phyloP scores from a whole-genome alignment of 2,888 invertebrate genomes.

The Volucella bombylans region DNA sequence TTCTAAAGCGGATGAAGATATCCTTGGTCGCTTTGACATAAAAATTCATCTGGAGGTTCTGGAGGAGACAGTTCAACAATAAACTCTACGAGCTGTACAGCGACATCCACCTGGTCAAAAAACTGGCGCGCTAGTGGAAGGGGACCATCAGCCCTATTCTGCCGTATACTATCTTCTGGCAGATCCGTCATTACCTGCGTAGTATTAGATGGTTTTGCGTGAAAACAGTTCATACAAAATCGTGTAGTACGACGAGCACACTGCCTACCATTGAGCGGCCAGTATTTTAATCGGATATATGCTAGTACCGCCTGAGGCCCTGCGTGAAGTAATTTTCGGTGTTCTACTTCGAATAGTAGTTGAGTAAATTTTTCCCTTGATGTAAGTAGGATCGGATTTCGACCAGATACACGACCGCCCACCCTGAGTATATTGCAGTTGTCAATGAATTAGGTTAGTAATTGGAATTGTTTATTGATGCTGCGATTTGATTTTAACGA shows the following conservation, averaged over 20 bases:
- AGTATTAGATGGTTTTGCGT: neutral
- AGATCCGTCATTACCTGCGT: conserved; percentile 11
- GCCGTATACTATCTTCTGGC: conserved; percentile 5
- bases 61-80: too few relatives aligned
- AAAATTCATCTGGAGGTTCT: too few relatives aligned
- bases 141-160: conserved; percentile 14
- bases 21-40: too few relatives aligned
- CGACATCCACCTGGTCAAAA: too few relatives aligned
- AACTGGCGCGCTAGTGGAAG: too few relatives aligned
- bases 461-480: neutral
- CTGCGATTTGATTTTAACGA: neutral
- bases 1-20: too few relatives aligned
- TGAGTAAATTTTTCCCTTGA: neutral
- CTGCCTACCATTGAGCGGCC: too few relatives aligned
- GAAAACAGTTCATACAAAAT: too few relatives aligned
- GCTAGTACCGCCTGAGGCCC: neutral
- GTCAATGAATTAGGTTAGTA: neutral
- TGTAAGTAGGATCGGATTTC: neutral
- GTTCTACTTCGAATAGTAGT: neutral
- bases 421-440: neutral
- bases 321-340: neutral
- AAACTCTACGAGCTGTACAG: too few relatives aligned
- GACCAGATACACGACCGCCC: neutral
- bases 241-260: too few relatives aligned
- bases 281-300: neutral